Base-by-base conservation (phyloP, 2,113 vertebrate species). In the Clarias macrocephalus region DNA sequence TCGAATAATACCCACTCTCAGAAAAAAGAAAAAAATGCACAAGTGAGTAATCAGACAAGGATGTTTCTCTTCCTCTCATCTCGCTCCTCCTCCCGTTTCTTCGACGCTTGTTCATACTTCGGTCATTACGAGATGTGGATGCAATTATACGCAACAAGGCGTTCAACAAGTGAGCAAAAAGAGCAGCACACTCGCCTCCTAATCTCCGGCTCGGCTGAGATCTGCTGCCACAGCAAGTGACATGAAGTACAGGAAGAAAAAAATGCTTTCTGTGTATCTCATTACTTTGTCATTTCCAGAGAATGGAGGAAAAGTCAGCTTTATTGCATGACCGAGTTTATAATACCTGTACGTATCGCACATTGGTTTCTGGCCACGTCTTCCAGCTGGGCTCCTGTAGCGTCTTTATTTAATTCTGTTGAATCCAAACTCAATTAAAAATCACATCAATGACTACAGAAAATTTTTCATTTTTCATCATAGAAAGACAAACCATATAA, bases 201-300 rank as follows among this genome's bases (percentile, higher is more conserved):
- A 37, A 86, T 23, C 62, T 56, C 73, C 70, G n/a, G 63, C 54
- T 86, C 65, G 84, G 83, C n/a, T 52, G 62, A 75, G 86, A 28
- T 60, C 30, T 77, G 84, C 77, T 42, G 42, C 48, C 57, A 82
- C 59, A 30, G 62, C 80, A 37, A 52, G 72, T 18, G 79, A 77
- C 80, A 37, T 83, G 52, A n/a, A 3, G 7, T n/a, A 48, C 33
- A 15, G 42, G 6, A 48, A 48, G 21, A 54, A 19, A 19, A 7
- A 7, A 23, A 23, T 63, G 25, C 7, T 56, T 33, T 83, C 28
- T 80, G 62, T 68, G 70, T 59, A 65, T 52, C 48, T 52, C 76
- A 57, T 85, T 56, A 76, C 80, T 82, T 15, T 83, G 9, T 60
- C 30, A 19, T 84, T 80, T 56, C 79, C 66, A 76, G 62, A 52